Conservation (phyloP, 2,113 vertebrate genomes). For the Cyprinodon brontotheroides region DNA sequence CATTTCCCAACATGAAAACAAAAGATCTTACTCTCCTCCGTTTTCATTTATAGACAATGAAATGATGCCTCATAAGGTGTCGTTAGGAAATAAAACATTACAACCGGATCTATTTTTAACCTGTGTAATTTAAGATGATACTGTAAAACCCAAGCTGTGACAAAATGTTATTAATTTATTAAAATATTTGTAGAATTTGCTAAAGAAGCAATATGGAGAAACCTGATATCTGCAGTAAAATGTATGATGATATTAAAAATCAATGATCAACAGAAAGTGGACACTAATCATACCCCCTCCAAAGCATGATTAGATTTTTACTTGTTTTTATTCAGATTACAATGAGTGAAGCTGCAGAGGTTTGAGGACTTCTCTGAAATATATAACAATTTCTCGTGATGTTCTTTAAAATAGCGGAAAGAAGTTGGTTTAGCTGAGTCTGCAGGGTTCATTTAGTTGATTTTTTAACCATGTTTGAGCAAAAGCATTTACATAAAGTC, state of each 20-base stretch:
- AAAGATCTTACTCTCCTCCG: neutral
- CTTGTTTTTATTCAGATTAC: neutral
- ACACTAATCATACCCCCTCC: neutral
- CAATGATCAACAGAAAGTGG: neutral
- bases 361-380: neutral
- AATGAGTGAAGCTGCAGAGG: neutral
- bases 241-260: neutral
- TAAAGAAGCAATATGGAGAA: neutral
- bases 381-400: no score
- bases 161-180: neutral
- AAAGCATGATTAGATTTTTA: neutral
- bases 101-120: no score
- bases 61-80: neutral
- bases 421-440: no score
- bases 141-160: neutral
- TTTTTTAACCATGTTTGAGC: neutral
- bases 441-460: no score
- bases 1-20: neutral
- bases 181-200: neutral
- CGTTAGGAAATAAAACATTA: no score
- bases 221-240: neutral
- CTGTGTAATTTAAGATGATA: no score
- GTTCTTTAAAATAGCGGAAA: no score
- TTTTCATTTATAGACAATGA: neutral
- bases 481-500: neutral